Percentiles rank a stretch among this genome's conserved stretches.
These are phyloP conservation scores for Disparrhopalites patrizii DNA, from an alignment of 2,888 invertebrate genomes.

Conservation along the genomic window DNA sequence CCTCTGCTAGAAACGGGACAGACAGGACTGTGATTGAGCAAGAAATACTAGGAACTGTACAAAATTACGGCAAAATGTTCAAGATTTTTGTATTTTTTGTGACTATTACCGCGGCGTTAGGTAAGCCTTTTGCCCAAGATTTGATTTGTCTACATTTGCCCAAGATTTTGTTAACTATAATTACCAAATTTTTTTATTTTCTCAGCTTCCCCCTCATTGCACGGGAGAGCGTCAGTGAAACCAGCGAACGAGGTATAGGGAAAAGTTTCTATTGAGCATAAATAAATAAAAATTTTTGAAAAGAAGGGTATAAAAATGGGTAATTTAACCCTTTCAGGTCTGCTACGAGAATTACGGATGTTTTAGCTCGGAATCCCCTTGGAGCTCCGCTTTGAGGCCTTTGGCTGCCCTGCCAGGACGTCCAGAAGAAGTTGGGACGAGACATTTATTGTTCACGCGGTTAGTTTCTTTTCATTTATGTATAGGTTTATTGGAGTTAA, in stretches of 20 bases:
- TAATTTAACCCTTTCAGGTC: conserved; percentile 24
- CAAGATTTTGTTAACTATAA: too few species aligned
- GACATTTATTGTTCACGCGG: conserved; percentile 51
- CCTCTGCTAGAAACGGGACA: too few species aligned
- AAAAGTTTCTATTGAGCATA: neutral
- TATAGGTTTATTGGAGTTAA: neutral
- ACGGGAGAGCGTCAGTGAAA: neutral
- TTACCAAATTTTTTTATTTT: neutral
- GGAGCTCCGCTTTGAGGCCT: conserved; percentile 52
- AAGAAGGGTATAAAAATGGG: neutral
- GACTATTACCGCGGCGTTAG: conserved; percentile 12
- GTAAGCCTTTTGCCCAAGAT: conserved; percentile 1
- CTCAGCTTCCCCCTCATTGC: conserved; percentile 16
- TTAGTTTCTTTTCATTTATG: conserved; percentile 31
- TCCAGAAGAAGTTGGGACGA: conserved; percentile 51
- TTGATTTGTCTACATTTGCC: neutral
- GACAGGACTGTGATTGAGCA: too few species aligned
- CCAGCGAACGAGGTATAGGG: conserved; percentile 16
- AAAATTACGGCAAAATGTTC: conserved; percentile 22
- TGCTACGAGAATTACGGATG: conserved; percentile 53
- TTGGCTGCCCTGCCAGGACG: conserved; percentile 50
- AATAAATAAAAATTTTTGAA: neutral
- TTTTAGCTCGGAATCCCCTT: conserved; percentile 51
- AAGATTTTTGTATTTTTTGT: conserved; percentile 6
- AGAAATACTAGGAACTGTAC: too few species aligned